Conservation (phyloP, 2,888 invertebrate species). For the Diarsia mendica region DNA sequence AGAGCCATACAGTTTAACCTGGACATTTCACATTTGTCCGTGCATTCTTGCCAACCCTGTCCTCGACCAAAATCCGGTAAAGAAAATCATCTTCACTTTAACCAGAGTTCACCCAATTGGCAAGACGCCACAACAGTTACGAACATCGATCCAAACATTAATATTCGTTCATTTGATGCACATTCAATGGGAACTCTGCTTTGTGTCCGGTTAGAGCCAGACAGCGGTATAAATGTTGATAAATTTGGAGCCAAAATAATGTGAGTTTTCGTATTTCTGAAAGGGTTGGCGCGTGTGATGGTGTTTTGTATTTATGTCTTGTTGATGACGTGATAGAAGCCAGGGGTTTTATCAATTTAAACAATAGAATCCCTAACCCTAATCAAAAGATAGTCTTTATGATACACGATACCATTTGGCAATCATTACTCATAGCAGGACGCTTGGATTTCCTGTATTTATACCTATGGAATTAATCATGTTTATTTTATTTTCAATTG, state of each 20-base stretch:
- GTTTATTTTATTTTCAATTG: too few relatives aligned
- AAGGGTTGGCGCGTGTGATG: neutral
- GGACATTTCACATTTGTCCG: neutral
- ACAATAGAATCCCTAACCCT: neutral
- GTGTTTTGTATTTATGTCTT: conserved; percentile 2
- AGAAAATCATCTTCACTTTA: conserved; percentile 54
- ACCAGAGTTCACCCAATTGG: conserved; percentile 74
- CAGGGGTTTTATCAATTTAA: neutral
- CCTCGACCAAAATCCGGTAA: conserved; percentile 39
- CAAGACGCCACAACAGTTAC: conserved; percentile 75
- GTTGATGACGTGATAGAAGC: neutral
- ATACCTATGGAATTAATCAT: too few relatives aligned
- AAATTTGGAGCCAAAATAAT: conserved; percentile 35
- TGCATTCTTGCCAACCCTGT: conserved; percentile 37
- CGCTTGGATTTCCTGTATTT: neutral
- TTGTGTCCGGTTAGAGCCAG: conserved; percentile 54
- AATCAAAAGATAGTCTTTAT: neutral
- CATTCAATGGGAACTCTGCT: conserved; percentile 63
- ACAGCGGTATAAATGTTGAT: conserved; percentile 46
- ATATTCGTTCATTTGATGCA: conserved; percentile 77
- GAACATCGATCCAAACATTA: conserved; percentile 78
- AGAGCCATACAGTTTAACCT: too few relatives aligned
- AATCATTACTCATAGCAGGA: neutral
- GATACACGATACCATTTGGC: neutral
- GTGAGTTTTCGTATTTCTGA: conserved; percentile 13